Conservation (phyloP, 2,113 vertebrate species). For the Gavialis gangeticus region DNA sequence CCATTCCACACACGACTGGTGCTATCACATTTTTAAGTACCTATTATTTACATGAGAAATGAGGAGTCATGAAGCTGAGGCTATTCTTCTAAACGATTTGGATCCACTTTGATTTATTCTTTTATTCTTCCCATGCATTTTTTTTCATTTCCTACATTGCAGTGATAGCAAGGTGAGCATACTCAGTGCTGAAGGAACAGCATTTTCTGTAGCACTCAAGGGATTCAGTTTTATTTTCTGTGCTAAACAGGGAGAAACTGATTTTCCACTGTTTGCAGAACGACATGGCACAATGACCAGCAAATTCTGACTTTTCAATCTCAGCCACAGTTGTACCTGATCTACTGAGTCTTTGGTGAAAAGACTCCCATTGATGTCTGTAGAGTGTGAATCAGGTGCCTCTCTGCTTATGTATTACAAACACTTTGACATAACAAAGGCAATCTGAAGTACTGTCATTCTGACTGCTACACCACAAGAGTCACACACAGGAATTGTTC, state of each 20-base stretch:
- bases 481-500: neutral
- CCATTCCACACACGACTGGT: neutral
- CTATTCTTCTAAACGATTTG: neutral
- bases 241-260: neutral
- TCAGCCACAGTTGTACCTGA: neutral
- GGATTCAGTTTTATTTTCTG: neutral
- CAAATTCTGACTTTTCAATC: neutral
- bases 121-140: neutral
- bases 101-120: neutral
- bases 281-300: too few species aligned
- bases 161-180: neutral
- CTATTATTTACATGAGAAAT: neutral
- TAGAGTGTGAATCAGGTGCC: fast-evolving
- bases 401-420: neutral
- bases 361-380: neutral
- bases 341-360: neutral
- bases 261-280: neutral
- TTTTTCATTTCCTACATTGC: neutral
- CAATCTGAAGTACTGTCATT: neutral
- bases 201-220: neutral
- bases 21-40: neutral
- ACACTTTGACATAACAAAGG: neutral
- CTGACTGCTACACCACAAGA: neutral
- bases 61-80: neutral
- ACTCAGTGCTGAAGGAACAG: neutral